Base-by-base conservation (phyloP, 2,113 vertebrate genomes). In the Phalacrocorax brasilianus region DNA sequence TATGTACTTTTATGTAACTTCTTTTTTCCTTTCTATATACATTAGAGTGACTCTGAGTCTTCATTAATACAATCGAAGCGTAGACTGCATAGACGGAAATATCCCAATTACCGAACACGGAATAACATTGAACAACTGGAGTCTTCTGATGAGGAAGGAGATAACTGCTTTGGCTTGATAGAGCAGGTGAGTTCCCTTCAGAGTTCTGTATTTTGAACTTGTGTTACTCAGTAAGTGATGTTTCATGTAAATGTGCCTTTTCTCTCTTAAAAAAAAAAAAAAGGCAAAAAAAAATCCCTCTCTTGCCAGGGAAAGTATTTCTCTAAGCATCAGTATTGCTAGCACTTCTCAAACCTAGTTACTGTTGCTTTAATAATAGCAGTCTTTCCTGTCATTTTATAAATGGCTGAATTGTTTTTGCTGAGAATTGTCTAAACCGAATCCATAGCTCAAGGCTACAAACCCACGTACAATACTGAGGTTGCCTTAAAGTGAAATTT, bases 71-170 rank as follows among this genome's bases (percentile, higher is more conserved):
- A 97, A 28, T 87, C 91, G 15, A 91, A 96, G 93, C 91, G 98
- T 26, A 98, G 98, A 53, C 93, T 98, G 47, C 98, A 98, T 73
- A 97, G 98, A 35, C 94, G 97, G 62, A 98, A 98, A 82, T 98
- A 96, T 9, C 84, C 88, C 47, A 96, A 12, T 73, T 97, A 97
- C 61, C 91, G 96, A 27, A 96, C 96, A 28, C 88, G 97, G n/a
- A 98, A 98, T 9, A 87, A 97, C 30, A 92, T 95, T 26, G 97
- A 97, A 10, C 98, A 97, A 27, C 97, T 98, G 14, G 98, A 99
- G 14, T 96, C 98, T 19, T 99, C 99, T 8, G 99, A 99, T 89
- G 99, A 99, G 85, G 99, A 99, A 75, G 98, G 98, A 88, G 98
- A 99, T 75, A 98, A 99, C 70, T 98, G 98, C 0, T 98, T 98